Base-by-base conservation (phyloP, 1,140 invertebrate species). In the Archegozetes longisetosus region DNA sequence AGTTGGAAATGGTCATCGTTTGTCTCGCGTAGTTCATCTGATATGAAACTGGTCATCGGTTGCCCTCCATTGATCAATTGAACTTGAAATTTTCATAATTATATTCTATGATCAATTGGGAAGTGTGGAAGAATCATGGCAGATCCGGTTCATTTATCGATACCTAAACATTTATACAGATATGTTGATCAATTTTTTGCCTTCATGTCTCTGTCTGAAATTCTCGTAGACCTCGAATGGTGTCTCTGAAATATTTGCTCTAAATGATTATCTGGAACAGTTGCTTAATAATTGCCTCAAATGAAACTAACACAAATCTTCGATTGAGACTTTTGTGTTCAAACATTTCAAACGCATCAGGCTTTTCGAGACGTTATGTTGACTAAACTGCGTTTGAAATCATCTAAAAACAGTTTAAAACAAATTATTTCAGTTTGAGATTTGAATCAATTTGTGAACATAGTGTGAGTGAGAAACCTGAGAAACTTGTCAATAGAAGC, bases 301-400 rank as follows among this genome's bases (percentile, higher is more conserved):
- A 71, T 12, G 94, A 72, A n/a, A 95, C 87, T 66, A 88, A 86
- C 20, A 88, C 70, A 53, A 95, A 76, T 67, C 92, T 78, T 66
- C 82, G 80, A 73, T 96, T 96, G 25, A 95, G 78, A 58, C 83
- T 79, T 65, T 82, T 80, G 62, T 84, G 79, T 76, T 95, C 90
- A 66, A 92, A 74, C 64, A 93, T 76, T 67, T 90, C 84, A 69
- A 92, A 94, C 2, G 93, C 81, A 29, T 83, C 94, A 74, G n/a
- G 91, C 91, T 58, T 82, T 78, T 27, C 86, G 74, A 6, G 88
- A 87, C 4, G 89, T 90, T 67, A 93, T 87, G 63, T 83, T 86
- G 1, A 91, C 91, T 62, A 95, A 84, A 64, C 95, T 83, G 70
- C 88, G 86, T 68, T 87, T 84, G 54, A 96, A 72, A 72, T 96